Base-by-base conservation (phyloP, 2,113 vertebrate species). In the Antigone vipio region DNA sequence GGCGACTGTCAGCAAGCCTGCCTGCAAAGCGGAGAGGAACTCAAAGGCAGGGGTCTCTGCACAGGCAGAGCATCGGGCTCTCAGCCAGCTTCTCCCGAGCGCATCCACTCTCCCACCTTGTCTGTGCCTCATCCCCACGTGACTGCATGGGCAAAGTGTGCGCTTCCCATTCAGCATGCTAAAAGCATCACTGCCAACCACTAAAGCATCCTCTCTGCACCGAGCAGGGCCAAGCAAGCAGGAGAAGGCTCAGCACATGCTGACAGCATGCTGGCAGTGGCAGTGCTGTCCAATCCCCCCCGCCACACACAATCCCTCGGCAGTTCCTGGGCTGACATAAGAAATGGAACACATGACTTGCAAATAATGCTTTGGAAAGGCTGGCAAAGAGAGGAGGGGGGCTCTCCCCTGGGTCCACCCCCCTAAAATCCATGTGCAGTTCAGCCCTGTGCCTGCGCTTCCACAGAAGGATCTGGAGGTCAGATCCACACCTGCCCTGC, bases 251-350 rank as follows among this genome's bases (percentile, higher is more conserved):
- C 64, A 44, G 66, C 56, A 44, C 26, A 13, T 1, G 32, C 66
- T 8, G 20, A 40, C 66, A 34, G 42, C 19, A 0, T 3, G 27
- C 34, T 1, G 6, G 40, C 66, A 30, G 47, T 8, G 0, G 30
- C 64, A 34, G 32, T 1, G 12, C 72, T 49, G 35, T 27, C 50
- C 1, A 4, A 27, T 44, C 32, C 44, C 32, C 15, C 49, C 58
- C 58, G 35, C 27, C 7, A 4, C 1, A 6, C 35, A 11, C 18
- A 64, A 58, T 19, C 50, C 59, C n/a, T 17, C 2, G 0, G 20
- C 35, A 18, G 34, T 24, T 59, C 52, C 40, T 30, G 53, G 23
- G 59, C 44, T 35, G 87, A 73, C 2, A 0, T 11, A 35, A 67
- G 74, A 21, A 66, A 60, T 7, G 4, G 59, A 73, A 55, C 40